phyloP scores from a whole-genome alignment of 2,797 vertebrate genomes.

The Sarcophilus harrisii region DNA sequence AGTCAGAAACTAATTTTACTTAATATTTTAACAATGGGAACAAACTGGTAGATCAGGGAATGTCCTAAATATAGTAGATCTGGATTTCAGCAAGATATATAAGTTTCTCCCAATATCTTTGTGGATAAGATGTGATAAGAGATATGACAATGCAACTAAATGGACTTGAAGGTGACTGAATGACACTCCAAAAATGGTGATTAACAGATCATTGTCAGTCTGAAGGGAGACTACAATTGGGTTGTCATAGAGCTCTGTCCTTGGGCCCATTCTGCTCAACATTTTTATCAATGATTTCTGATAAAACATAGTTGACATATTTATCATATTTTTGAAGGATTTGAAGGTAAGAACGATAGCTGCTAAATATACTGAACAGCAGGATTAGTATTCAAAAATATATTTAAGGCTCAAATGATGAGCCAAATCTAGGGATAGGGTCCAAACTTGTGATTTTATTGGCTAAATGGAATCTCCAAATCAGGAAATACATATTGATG shows the following conservation, averaged over 20 bases:
- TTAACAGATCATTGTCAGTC: not conserved
- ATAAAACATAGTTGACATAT: not conserved
- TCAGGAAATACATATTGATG: not conserved
- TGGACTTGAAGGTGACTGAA: not conserved
- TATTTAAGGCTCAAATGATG: not conserved
- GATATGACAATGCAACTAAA: not conserved
- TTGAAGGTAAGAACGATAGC: not conserved
- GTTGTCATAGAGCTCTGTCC: not conserved
- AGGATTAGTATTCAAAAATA: not conserved
- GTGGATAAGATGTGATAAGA: not conserved
- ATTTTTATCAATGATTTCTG: not conserved
- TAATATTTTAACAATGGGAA: not conserved
- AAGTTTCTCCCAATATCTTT: not conserved
- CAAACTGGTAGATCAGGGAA: too few species aligned
- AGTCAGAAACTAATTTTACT: not conserved
- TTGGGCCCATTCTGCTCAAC: not conserved
- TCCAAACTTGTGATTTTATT: not conserved
- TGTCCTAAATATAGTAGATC: not conserved
- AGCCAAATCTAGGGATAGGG: not conserved
- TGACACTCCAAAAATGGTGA: not conserved
- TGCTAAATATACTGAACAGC: not conserved
- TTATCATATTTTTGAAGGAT: not conserved
- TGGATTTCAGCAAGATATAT: not conserved
- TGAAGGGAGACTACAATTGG: not conserved
- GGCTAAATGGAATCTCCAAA: not conserved